A percentile compares a stretch with the other conserved stretches of the same genome.
These are phyloP conservation scores for Drosophila subsilvestris DNA, from an alignment of 2,888 invertebrate genomes.

Conservation along the genomic window DNA sequence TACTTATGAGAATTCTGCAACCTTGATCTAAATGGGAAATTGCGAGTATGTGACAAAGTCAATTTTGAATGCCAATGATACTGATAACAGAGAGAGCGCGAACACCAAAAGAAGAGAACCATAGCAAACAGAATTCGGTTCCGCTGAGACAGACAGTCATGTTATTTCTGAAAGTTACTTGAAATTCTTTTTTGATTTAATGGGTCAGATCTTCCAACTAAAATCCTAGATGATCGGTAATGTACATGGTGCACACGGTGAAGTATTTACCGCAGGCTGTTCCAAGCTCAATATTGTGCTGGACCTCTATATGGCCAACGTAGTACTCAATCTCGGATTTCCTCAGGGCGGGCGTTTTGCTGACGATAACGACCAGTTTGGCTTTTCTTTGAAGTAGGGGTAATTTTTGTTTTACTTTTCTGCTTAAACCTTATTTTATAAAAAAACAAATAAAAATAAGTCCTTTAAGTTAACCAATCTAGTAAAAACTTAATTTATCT, in stretches of 20 bases:
- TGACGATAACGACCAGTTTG: conserved; percentile 99
- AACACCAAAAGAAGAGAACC: background rate
- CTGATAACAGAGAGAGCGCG: conserved; percentile 49
- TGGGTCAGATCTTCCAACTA: too few species aligned
- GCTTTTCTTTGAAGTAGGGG: conserved; percentile 98
- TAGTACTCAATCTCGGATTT: conserved; percentile 99
- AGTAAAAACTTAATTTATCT: too few species aligned
- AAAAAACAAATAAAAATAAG: too few species aligned
- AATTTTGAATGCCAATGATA: conserved; percentile 27
- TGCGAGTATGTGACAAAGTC: conserved; percentile 16
- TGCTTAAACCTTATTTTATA: too few species aligned
- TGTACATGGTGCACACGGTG: conserved; percentile 98
- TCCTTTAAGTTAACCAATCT: too few species aligned
- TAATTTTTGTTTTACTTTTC: too few species aligned
- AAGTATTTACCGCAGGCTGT: conserved; percentile 99
- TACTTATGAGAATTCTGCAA: conserved; percentile 46
- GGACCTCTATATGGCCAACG: conserved; percentile 99
- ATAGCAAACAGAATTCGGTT: background rate
- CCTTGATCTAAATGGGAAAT: conserved; percentile 45
- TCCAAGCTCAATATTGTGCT: conserved; percentile 99
- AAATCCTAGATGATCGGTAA: conserved; percentile 99
- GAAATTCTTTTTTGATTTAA: too few species aligned
- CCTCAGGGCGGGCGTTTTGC: conserved; percentile 99
- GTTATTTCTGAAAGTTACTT: too few species aligned
- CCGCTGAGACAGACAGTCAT: too few species aligned